Conservation (phyloP, 2,888 invertebrate species). For the Pomacea canaliculata region DNA sequence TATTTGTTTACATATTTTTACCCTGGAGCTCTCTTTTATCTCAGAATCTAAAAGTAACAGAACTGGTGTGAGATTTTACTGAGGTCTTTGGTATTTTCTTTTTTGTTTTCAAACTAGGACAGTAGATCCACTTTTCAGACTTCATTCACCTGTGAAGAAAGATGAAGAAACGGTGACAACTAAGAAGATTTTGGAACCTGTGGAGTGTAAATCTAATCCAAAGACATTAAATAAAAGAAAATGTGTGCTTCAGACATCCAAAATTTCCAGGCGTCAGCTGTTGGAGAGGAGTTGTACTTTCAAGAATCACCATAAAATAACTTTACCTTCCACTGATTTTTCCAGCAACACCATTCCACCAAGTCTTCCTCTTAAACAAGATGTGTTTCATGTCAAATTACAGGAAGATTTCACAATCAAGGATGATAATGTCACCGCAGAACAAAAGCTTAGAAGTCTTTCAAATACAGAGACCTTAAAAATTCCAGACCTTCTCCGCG, state of each 20-base stretch:
- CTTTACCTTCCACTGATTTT: not conserved
- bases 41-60: too few relatives aligned
- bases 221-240: slow-evolving; percentile 2
- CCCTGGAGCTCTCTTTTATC: too few relatives aligned
- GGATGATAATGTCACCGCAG: too few relatives aligned
- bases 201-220: slow-evolving; percentile 14
- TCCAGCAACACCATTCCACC: not conserved
- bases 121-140: slow-evolving; percentile 87
- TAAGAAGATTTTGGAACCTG: slow-evolving; percentile 71
- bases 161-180: slow-evolving; percentile 84
- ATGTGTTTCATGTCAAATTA: too few relatives aligned
- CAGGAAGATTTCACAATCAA: too few relatives aligned
- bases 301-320: not conserved
- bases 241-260: not conserved
- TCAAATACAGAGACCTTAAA: not conserved
- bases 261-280: not conserved
- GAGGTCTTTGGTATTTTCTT: not conserved
- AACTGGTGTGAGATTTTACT: not conserved
- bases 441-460: too few relatives aligned
- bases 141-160: slow-evolving; percentile 81
- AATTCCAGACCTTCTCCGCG: slow-evolving; percentile 7
- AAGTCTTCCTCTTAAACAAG: too few relatives aligned
- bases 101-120: slow-evolving; percentile 68
- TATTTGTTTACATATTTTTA: too few relatives aligned
- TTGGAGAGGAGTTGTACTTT: not conserved